Conservation (phyloP, 2,797 vertebrate species). For the Alcedo atthis region DNA sequence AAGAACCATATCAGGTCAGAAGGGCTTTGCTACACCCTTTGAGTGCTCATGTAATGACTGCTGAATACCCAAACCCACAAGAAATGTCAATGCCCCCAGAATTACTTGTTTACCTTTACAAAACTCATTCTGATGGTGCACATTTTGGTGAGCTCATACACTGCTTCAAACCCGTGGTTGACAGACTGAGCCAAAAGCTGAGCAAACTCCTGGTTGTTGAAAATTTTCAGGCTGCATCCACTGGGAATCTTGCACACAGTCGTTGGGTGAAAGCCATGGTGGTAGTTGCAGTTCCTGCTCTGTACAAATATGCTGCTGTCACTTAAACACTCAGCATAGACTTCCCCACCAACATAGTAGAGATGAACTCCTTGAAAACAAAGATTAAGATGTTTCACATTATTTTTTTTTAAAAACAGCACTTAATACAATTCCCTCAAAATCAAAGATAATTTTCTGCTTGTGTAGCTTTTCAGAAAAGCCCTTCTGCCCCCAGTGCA, state of each 20-base stretch:
- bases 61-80: neutral
- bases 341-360: constrained; percentile 92
- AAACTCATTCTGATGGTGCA: constrained; percentile 94
- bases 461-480: neutral
- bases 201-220: constrained; percentile 93
- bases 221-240: constrained; percentile 92
- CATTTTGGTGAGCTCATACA: constrained; percentile 94
- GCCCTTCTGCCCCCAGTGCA: neutral
- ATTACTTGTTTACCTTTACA: constrained; percentile 84
- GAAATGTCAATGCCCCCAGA: neutral
- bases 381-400: neutral
- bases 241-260: constrained; percentile 94
- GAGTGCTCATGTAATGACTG: neutral
- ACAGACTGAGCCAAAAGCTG: constrained; percentile 91
- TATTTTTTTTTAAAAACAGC: neutral
- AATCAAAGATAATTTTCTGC: neutral
- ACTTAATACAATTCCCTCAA: neutral
- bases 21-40: neutral
- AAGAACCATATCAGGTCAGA: neutral
- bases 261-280: constrained; percentile 91
- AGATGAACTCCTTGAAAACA: constrained; percentile 86
- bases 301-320: constrained; percentile 94
- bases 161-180: constrained; percentile 92
- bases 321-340: constrained; percentile 91
- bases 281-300: constrained; percentile 93